Evolutionary conservation across 2,888 invertebrate genomes (phyloP), one percentile per base, ranked within the genome.

Genomic region (Patella depressa): DNA sequence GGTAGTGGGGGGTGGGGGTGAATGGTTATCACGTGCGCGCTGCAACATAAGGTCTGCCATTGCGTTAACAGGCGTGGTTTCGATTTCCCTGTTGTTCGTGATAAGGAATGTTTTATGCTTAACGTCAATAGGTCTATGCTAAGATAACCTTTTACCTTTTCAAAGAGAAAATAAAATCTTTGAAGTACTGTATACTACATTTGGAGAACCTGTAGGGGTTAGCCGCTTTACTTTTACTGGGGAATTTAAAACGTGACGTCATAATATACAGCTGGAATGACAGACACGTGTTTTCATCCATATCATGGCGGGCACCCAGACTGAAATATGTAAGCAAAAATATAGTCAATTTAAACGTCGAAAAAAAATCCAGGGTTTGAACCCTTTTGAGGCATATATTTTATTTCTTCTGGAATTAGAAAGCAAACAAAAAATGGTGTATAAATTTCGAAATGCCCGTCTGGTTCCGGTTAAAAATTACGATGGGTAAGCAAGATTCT

Each of bases 191-290:
- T 1, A 82, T 75, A 12, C 81, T 79, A 59, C 84, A 84, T 17
- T 65, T 53, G 17, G 84, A 84, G 74, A 83, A 84, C 69, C 78
- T 74, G 82, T 82, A 84, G 7, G 84, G 84, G 55, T 84, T 84
- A 53, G 75, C 75, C 29, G 81, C 80, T 53, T 79, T 82, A 45
- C 79, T 73, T 2, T 72, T 70, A n/a, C 75, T 75, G 12, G 84
- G 81, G 71, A 81, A 81, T 73, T 80, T 76, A 77, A 84, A 83
- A 2, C 82, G 80, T 78, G 84, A 80, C 72, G 84, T 84, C 84
- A 84, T 84, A 53, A 84, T 82, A 71, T 82, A 84, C 55, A 80
- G 79, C 71, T 80, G 77, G 71, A 80, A 80, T 69, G 82, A 77
- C 65, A 81, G 77, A 19, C 84, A 84, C 1, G 77, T 80, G 74